Percentiles rank a stretch among this genome's conserved stretches.
Conservation (phyloP, 2,888 invertebrate genomes). For the Drosophila borborema region DNA sequence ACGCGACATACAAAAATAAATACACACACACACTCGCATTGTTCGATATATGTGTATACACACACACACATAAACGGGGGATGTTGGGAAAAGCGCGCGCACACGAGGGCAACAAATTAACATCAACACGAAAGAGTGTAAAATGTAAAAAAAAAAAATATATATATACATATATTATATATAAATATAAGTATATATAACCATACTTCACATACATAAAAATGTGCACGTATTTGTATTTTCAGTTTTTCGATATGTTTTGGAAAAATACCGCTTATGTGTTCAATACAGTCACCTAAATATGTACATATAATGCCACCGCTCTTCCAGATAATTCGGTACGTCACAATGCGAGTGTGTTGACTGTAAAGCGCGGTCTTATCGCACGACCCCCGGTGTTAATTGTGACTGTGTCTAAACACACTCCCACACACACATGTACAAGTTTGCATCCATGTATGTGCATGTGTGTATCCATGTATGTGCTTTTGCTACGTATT, state of each 20-base stretch:
- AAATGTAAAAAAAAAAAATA: constrained; percentile 37
- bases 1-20: constrained; percentile 46
- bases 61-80: constrained; percentile 33
- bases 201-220: constrained; percentile 28
- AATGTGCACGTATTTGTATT: constrained; percentile 4
- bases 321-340: constrained; percentile 54
- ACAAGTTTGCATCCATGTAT: constrained; percentile 1
- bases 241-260: constrained; percentile 38
- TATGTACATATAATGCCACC: constrained; percentile 19
- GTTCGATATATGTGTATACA: constrained; percentile 28
- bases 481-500: constrained; percentile 9
- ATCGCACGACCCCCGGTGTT: constrained; percentile 77
- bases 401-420: constrained; percentile 62
- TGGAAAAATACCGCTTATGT: constrained; percentile 60
- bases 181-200: constrained; percentile 1
- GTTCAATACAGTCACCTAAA: constrained; percentile 12
- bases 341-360: constrained; percentile 17
- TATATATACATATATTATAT: constrained; percentile 30
- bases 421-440: not conserved
- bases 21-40: constrained; percentile 22
- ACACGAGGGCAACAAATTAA: constrained; percentile 71
- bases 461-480: constrained; percentile 2
- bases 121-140: constrained; percentile 54
- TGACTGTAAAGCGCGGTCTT: constrained; percentile 48
- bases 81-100: constrained; percentile 75